Conservation (phyloP, 2,888 invertebrate species). For the Mythimna impura region DNA sequence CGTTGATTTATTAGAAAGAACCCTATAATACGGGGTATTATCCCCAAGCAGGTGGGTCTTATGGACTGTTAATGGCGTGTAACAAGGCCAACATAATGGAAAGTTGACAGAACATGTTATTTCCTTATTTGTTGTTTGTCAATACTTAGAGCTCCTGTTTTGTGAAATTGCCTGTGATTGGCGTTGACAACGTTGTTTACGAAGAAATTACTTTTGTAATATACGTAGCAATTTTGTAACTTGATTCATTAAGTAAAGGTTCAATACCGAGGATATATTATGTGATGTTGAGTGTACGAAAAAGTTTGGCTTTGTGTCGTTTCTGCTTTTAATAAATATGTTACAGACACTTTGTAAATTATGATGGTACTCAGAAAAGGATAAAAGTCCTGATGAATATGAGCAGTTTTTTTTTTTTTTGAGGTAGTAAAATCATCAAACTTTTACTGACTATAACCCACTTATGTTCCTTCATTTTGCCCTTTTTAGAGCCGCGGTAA, state of each 20-base stretch:
- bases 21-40: slow-evolving; percentile 23
- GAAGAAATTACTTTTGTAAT: slow-evolving; percentile 18
- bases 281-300: background rate
- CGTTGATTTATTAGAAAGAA: slow-evolving; percentile 51
- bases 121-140: slow-evolving; percentile 32
- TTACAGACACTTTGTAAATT: no score
- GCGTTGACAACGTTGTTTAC: slow-evolving; percentile 18
- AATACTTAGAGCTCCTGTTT: slow-evolving; percentile 7
- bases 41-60: slow-evolving; percentile 30
- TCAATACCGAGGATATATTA: background rate
- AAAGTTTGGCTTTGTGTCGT: slow-evolving; percentile 1
- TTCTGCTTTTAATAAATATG: no score
- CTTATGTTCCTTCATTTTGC: no score
- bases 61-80: slow-evolving; percentile 43
- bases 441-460: no score
- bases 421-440: no score
- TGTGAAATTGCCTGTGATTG: slow-evolving; percentile 18
- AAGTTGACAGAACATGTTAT: slow-evolving; percentile 33
- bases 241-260: background rate
- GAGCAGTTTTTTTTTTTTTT: no score
- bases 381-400: no score
- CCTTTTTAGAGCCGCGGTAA: no score
- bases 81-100: slow-evolving; percentile 29
- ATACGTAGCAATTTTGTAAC: slow-evolving; percentile 23
- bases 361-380: no score